Evolutionary conservation across 1,140 invertebrate genomes (phyloP), one percentile per base, ranked within the genome.

Genomic region (Augochlora pura): DNA sequence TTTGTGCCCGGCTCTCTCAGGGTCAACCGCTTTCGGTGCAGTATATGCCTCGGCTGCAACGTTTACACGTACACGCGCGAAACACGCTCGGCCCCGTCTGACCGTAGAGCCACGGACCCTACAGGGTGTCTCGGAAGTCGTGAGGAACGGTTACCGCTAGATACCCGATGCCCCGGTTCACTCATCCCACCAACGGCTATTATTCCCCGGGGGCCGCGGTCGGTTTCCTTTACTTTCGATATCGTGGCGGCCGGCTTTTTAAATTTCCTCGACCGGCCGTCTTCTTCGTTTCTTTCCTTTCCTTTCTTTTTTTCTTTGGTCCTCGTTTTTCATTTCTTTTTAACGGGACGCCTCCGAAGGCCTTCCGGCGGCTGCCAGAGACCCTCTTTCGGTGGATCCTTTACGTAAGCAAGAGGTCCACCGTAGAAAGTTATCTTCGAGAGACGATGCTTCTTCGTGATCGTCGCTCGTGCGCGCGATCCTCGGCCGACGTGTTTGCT

Each of bases 1-100:
- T 92, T 93, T 92, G 90, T 91, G 88, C 89, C 87, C 85, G 88
- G 87, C 88, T 89, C 83, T 90, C 88, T 92, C 92, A 93, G 92
- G 92, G 92, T 92, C 92, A 93, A 92, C 92, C 90, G 90, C 91
- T 93, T 93, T 93, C 90, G 90, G 85, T 86, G 84, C 85, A 78
- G 84, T 86, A 86, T 86, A 86, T 82, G 78, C 81, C 67, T n/a
- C n/a, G n/a, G n/a, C n/a, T 81, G 62, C 77, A 74, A 86, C 84
- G 84, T 86, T 85, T 85, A 79, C 81, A 86, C 81, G 80, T 82
- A 87, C 74, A 81, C 77, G 69, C 72, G 63, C 82, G 71, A 68
- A n/a, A 84, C 80, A 85, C 82, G 69, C 49, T 69, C 77, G 84
- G n/a, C n/a, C 68, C 62, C 39, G 78, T 83, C 63, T 74, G 73